Evolutionary conservation across 2,888 invertebrate genomes (phyloP), one percentile per base, ranked within the genome.

Genomic region (Yponomeuta sedellus): DNA sequence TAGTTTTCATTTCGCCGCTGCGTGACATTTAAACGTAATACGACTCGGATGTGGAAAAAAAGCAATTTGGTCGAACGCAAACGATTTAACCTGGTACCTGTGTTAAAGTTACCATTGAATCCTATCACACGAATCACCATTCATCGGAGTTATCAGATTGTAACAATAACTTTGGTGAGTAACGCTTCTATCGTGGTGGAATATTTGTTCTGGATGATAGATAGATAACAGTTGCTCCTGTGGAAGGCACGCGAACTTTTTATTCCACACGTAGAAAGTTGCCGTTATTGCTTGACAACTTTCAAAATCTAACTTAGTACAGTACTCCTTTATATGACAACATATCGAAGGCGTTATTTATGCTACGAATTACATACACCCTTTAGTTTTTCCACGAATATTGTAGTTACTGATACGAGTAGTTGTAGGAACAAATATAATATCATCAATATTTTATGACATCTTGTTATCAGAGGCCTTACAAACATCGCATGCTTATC

Each of bases 31-130:
- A 52, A 52, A 52, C 44, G 44, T 52, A 52, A 52, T 16, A 5
- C 44, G 44, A 52, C 44, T 52, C 44, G 44, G 44, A 52, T 52
- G 44, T 52, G 44, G 44, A 52, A 52, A 52, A 52, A 52, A 52
- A 16, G 44, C 12, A 52, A 52, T 52, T 52, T 52, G 2, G 16
- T 5, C 44, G 44, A 16, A 52, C 12, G 16, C 44, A 52, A 52
- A 16, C 44, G 44, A 52, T 52, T 52, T 52, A 52, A 52, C 44
- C 44, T 8, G 16, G 12, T 52, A 16, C 44, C 44, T 44, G 11
- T 44, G 44, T 52, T 34, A 16, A 52, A 52, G 16, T 52, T 12
- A 52, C 44, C 12, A 52, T 52, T 52, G 44, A 52, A 52, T 52
- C 44, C 44, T 12, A 52, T 52, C 0, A 52, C 16, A 52, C 44